Base-by-base conservation (phyloP, 2,888 invertebrate species). In the Brachyopa scutellaris region DNA sequence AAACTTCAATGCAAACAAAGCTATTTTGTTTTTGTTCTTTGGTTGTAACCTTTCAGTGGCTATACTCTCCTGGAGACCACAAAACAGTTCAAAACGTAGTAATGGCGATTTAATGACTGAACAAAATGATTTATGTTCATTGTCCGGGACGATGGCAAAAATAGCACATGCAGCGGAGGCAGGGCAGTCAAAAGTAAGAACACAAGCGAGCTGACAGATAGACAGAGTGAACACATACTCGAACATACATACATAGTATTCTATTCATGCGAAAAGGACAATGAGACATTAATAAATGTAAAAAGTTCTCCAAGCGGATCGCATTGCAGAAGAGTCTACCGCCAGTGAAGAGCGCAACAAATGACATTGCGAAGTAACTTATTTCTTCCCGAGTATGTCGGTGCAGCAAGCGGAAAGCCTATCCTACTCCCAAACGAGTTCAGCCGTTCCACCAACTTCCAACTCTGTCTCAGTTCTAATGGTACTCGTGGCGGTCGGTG, bases 41-140 rank as follows among this genome's bases (percentile, higher is more conserved):
- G 11, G n/a, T n/a, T n/a, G n/a, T n/a, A n/a, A n/a, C n/a, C n/a
- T n/a, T n/a, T n/a, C n/a, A n/a, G n/a, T n/a, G n/a, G n/a, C n/a
- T n/a, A n/a, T n/a, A n/a, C n/a, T n/a, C 53, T 70, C 55, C 67
- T 59, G 59, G 49, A 36, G 31, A 74, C 70, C 33, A 31, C 74
- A 74, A 40, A 59, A 67, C 53, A 73, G 55, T 77, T 66, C 61
- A 77, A n/a, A n/a, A 70, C 67, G 40, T 72, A 64, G 70, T 84
- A 84, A 84, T 84, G 84, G 67, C 76, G 73, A 80, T 84, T 84
- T 84, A 84, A 84, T 79, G 84, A 84, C 76, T 80, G 80, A 59
- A 80, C 76, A 76, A 66, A 72, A 84, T 84, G 84, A 84, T 84
- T 84, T 73, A 84, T 84, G 47, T 74, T 38, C 51, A 70, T 70